These are phyloP conservation scores for Poeciliopsis presidionis DNA, from an alignment of 2,797 vertebrate species.

Conservation along the genomic window DNA sequence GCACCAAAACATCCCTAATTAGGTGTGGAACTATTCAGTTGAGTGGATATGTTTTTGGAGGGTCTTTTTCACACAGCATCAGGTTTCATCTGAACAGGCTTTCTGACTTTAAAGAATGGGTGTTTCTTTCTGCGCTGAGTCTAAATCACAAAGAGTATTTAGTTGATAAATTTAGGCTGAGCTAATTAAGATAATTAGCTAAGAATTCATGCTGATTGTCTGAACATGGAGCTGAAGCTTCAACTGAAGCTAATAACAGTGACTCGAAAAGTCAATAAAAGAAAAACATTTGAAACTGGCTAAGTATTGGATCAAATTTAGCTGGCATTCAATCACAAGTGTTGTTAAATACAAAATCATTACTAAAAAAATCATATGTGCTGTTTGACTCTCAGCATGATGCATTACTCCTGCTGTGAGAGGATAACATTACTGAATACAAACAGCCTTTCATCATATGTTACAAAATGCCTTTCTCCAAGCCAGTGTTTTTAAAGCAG, in stretches of 20 bases:
- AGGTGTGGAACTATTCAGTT: not conserved
- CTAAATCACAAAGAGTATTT: slow-evolving; percentile 7
- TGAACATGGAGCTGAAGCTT: not conserved
- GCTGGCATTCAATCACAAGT: not conserved
- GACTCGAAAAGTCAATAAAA: not conserved
- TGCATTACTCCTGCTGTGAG: slow-evolving; percentile 11
- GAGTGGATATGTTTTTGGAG: not conserved
- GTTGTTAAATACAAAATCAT: slow-evolving; percentile 3
- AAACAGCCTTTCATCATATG: not conserved
- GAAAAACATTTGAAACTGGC: not conserved
- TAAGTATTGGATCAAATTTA: not conserved
- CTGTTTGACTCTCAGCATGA: slow-evolving; percentile 8
- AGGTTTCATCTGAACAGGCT: not conserved
- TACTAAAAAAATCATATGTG: not conserved
- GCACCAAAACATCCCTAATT: slow-evolving; percentile 13
- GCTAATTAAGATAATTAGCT: slow-evolving; percentile 11
- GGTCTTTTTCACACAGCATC: slow-evolving; percentile 1
- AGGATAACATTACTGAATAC: slow-evolving; percentile 11
- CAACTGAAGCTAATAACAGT: not conserved
- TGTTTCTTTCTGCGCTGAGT: slow-evolving; percentile 9
- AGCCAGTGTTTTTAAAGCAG: not conserved
- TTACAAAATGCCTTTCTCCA: not conserved
- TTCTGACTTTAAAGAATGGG: not conserved
- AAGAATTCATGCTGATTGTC: not conserved
- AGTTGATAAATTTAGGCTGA: slow-evolving; percentile 12